Percentiles rank a stretch among this genome's conserved stretches.
Evolutionary conservation across 2,113 vertebrate species (phyloP).

Genomic region (Tetraodon nigroviridis): DNA sequence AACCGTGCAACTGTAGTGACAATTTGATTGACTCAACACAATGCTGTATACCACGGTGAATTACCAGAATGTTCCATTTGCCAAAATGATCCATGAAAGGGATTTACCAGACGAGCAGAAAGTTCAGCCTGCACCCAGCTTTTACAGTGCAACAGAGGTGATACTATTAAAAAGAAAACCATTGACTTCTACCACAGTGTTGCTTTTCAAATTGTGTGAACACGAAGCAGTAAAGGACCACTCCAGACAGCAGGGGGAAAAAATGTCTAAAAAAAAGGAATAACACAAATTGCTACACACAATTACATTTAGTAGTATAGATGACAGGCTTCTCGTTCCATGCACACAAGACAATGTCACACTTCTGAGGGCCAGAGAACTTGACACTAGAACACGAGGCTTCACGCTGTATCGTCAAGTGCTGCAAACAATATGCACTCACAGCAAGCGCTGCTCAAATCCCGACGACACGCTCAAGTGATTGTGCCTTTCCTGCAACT

Average conservation of each 20-base stretch:
- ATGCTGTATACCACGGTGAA: constrained; percentile 32
- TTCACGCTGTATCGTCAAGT: constrained; percentile 65
- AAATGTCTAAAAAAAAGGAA: constrained; percentile 15
- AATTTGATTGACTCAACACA: constrained; percentile 43
- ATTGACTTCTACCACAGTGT: constrained; percentile 23
- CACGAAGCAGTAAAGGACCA: constrained; percentile 43
- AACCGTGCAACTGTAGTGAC: constrained; percentile 7
- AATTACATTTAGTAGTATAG: constrained; percentile 50
- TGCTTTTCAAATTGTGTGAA: constrained; percentile 41
- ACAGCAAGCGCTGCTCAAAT: constrained; percentile 64
- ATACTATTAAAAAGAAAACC: constrained; percentile 41
- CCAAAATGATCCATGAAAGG: constrained; percentile 51
- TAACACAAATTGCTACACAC: constrained; percentile 31
- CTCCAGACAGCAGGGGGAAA: constrained; percentile 32
- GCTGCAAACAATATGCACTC: constrained; percentile 74
- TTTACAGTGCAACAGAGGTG: constrained; percentile 19
- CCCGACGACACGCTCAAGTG: constrained; percentile 51
- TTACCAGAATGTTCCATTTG: constrained; percentile 41
- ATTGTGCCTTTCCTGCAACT: constrained; percentile 59
- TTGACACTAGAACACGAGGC: constrained; percentile 22
- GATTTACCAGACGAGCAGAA: constrained; percentile 29
- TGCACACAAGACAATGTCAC: constrained; percentile 49
- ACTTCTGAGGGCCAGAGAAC: constrained; percentile 57
- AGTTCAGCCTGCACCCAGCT: constrained; percentile 35
- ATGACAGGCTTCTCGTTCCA: constrained; percentile 36